Percentiles rank a stretch among this genome's conserved stretches.
Conservation (phyloP, 2,797 vertebrate genomes). For the Spondyliosoma cantharus region DNA sequence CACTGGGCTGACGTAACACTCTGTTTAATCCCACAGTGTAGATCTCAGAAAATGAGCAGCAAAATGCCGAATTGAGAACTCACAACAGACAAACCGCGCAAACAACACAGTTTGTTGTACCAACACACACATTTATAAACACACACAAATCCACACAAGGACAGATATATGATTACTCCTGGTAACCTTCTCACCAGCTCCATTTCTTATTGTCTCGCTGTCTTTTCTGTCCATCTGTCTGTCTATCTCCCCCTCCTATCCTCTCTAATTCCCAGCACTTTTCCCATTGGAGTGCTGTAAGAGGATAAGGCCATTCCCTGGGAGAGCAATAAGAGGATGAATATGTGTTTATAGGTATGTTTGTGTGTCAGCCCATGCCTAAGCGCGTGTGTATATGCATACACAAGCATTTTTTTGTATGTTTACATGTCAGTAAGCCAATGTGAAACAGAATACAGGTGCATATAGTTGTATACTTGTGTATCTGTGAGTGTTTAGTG, state of each 20-base stretch:
- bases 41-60: conserved; percentile 70
- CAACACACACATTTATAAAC: conserved; percentile 34
- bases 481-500: conserved; percentile 13
- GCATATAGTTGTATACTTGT: not conserved
- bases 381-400: conserved; percentile 3
- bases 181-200: conserved; percentile 29
- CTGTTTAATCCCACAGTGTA: conserved; percentile 70
- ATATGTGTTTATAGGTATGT: conserved; percentile 62
- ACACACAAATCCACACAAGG: conserved; percentile 26
- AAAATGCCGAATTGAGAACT: conserved; percentile 58
- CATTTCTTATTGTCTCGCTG: conserved; percentile 6
- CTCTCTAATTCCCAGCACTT: conserved; percentile 72
- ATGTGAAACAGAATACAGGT: conserved; percentile 1
- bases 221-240: conserved; percentile 29
- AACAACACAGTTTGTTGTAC: conserved; percentile 51
- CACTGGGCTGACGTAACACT: conserved; percentile 66
- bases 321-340: conserved; percentile 78
- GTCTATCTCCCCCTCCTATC: conserved; percentile 44
- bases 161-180: conserved; percentile 34
- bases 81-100: conserved; percentile 32
- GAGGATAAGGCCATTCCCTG: conserved; percentile 78
- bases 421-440: conserved; percentile 15
- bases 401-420: conserved; percentile 20
- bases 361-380: conserved; percentile 34
- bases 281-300: conserved; percentile 73